Base-by-base conservation (phyloP, 2,797 vertebrate species). In the Gadopsis bispinosus region DNA sequence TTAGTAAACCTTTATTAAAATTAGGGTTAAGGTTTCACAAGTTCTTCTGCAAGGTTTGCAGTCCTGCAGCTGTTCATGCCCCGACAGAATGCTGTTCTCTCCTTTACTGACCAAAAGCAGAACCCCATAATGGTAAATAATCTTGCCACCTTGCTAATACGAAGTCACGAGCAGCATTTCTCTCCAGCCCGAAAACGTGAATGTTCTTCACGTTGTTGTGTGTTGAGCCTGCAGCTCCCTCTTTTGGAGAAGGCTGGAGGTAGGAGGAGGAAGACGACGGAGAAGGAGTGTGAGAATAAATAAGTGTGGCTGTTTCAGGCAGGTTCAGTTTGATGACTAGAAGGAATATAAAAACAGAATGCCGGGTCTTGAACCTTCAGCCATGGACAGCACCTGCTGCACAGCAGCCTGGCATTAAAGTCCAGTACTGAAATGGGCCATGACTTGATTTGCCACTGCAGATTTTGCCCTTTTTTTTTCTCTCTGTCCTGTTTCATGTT, bases 391-490 rank as follows among this genome's bases (percentile, higher is more conserved):
- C 35, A 20, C 64, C 33, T 67, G 51, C 54, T 33, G 31, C 56
- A 41, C 19, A 26, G 22, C 19, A n/a, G 62, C 55, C 45, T 39
- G 9, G 20, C 60, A 45, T 60, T 59, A 75, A 83, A 66, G 4
- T 64, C 39, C 10, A 19, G 12, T 26, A 17, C 45, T 53, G 50
- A 80, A 68, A 69, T 70, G 17, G 60, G 48, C 39, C 56, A 68
- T 77, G 75, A 83, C 74, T 83, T 77, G 51, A 85, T 86, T 83
- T 77, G 48, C 69, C 77, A 5, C 45, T 35, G 74, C 41, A 65
- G 56, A 75, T 65, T 53, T 78, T 51, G 47, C 55, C 37, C 26
- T 33, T 73, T 83, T 68, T 81, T 33, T 39, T 4, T 51, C 53
- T 26, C 26, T 26, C 26, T 26, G 1, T 26, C 59, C 20, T 14